Conservation (phyloP, 2,797 vertebrate genomes). For the Chiroxiphia lanceolata region DNA sequence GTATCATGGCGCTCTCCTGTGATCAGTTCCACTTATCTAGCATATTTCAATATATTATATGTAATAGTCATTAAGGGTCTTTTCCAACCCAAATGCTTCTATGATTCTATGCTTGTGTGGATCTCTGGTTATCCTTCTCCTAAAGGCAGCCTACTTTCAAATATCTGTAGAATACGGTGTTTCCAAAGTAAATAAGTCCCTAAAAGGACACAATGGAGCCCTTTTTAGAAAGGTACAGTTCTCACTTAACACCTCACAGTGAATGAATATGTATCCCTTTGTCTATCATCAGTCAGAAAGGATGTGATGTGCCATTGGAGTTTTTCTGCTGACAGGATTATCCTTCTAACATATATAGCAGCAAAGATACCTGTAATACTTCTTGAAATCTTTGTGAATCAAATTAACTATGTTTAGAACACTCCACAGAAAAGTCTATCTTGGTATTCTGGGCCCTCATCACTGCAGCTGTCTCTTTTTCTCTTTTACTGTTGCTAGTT, state of each 20-base stretch:
- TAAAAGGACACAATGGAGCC: not conserved
- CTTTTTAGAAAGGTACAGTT: not conserved
- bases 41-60: not conserved
- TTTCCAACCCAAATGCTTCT: not conserved
- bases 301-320: not conserved
- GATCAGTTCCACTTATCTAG: not conserved
- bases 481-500: conserved; percentile 36
- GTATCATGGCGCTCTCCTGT: not conserved
- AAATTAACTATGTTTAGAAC: not conserved
- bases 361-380: not conserved
- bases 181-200: not conserved
- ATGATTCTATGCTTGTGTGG: not conserved
- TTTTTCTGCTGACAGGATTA: not conserved
- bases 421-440: not conserved
- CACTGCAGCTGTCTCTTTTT: not conserved
- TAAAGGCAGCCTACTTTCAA: not conserved
- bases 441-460: not conserved
- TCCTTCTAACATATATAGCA: not conserved
- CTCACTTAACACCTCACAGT: not conserved
- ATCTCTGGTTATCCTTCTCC: not conserved
- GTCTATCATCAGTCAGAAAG: not conserved
- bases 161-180: not conserved
- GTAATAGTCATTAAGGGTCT: not conserved
- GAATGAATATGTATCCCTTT: not conserved
- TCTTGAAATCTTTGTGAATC: not conserved